phyloP scores from a whole-genome alignment of 1,140 invertebrate species.

The Branchinecta lindahli region DNA sequence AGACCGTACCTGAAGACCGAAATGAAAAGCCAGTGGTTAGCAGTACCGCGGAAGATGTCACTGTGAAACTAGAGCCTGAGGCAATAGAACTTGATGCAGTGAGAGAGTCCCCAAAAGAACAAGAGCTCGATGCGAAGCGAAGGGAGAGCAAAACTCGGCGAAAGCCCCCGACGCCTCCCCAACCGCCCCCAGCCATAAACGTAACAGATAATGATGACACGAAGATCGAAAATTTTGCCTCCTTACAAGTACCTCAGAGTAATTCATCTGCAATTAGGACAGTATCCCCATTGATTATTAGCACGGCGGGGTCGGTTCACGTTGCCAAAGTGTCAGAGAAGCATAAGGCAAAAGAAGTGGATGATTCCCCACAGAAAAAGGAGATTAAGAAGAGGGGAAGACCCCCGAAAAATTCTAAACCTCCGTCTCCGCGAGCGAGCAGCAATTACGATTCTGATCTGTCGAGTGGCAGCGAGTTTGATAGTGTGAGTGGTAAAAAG shows the following conservation, averaged over 20 bases:
- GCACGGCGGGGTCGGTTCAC: neutral
- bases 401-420: slow-evolving; percentile 11
- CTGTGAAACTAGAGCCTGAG: neutral
- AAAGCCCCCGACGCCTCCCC: neutral
- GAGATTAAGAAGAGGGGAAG: neutral
- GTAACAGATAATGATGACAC: neutral
- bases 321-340: neutral
- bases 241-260: neutral
- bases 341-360: neutral
- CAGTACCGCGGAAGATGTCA: neutral
- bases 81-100: neutral
- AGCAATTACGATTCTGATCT: neutral
- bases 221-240: neutral
- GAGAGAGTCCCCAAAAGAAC: neutral
- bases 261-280: neutral
- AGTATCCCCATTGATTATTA: slow-evolving; percentile 1
- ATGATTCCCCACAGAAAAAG: neutral
- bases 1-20: too few species aligned
- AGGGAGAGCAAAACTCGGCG: neutral
- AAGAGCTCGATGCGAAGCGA: neutral
- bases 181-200: neutral
- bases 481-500: neutral
- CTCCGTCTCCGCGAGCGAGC: neutral
- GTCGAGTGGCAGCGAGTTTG: neutral
- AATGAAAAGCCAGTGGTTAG: neutral